Conservation (phyloP, 1,140 invertebrate species). For the Neotoxoptera formosana region DNA sequence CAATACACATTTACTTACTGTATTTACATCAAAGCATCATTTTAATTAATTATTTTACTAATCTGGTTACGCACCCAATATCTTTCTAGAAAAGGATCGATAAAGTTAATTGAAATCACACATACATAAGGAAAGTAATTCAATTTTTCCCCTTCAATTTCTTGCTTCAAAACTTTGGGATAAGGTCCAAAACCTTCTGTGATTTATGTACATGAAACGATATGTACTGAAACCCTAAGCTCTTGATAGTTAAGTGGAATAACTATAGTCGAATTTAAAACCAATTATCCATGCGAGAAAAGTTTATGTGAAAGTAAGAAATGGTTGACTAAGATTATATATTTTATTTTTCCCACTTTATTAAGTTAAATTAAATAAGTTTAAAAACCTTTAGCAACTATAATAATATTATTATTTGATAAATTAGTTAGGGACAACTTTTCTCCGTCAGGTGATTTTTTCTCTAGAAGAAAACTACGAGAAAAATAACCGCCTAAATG, state of each 20-base stretch:
- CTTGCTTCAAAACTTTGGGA: conserved; percentile 29
- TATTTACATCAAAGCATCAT: neutral
- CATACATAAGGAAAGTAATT: neutral
- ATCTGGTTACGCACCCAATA: neutral
- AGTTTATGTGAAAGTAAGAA: neutral
- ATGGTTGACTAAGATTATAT: neutral
- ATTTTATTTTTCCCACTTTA: neutral
- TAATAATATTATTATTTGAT: conserved; percentile 2
- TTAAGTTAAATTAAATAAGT: conserved; percentile 7
- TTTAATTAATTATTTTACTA: neutral
- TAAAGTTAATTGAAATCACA: conserved; percentile 8
- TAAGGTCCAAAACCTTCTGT: neutral
- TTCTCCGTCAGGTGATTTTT: neutral
- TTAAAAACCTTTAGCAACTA: neutral
- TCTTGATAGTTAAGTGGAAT: neutral
- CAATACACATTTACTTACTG: neutral
- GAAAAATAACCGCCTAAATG: neutral
- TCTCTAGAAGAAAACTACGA: neutral
- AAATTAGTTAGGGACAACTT: neutral
- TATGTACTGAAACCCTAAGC: neutral
- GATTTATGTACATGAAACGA: conserved; percentile 16
- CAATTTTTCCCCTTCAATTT: neutral
- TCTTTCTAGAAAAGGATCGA: neutral
- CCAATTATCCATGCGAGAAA: neutral
- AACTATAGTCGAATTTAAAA: neutral